Base-by-base conservation (phyloP, 2,797 vertebrate species). In the Agapornis canus region DNA sequence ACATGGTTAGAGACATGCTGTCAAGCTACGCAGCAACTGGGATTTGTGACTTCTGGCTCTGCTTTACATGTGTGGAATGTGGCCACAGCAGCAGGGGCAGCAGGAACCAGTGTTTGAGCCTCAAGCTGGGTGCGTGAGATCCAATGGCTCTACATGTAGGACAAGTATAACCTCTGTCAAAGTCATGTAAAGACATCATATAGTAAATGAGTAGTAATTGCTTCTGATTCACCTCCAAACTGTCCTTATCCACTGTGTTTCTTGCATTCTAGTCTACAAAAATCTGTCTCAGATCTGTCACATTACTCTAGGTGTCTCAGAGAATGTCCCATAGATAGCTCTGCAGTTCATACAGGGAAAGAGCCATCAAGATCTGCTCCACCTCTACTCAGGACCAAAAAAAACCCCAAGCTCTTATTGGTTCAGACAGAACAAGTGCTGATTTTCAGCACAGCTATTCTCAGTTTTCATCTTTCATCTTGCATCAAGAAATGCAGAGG, bases 121-220 rank as follows among this genome's bases (percentile, higher is more conserved):
- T 63, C 3, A 2, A 0, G 0, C 21, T 35, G 11, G 4, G 17
- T 76, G 35, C 2, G 0, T 56, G 40, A 77, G 35, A 63, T 25
- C 16, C 5, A 10, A 4, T 40, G 63, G 48, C 31, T 71, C 48
- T 68, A 22, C 9, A 4, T 27, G 31, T 31, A 42, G 15, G 23
- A 20, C 42, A 23, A 42, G 18, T 2, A 6, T 21, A 91, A 86
- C 13, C 12, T 76, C 54, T 75, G 47, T 57, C 42, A 61, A 51
- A 61, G 56, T 40, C 35, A n/a, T 7, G 31, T 43, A 48, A 84
- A 73, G 27, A 18, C 6, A 9, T 35, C 64, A 35, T 77, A 22
- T 17, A 71, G 21, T 32, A 65, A 73, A 77, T 61, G 10, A 79
- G 54, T 13, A 94, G 68, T 56, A 70, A 82, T 45, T 66, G 13